Evolutionary conservation across 2,113 vertebrate species (phyloP).

Genomic region (Fukomys damarensis): DNA sequence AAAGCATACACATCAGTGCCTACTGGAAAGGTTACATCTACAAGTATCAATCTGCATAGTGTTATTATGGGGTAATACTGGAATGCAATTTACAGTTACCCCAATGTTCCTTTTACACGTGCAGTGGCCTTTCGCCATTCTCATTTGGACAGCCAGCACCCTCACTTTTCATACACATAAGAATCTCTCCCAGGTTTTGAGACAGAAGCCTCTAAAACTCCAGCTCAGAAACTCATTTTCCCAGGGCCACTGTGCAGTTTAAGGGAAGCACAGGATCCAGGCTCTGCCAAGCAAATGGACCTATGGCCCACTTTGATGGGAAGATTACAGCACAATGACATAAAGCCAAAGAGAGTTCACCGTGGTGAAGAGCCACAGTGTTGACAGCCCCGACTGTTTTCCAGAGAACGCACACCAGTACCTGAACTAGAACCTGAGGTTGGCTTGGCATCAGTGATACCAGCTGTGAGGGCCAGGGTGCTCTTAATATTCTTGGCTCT

Average conservation of each 20-base stretch:
- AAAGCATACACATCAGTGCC: background rate
- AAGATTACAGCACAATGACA: background rate
- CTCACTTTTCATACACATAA: background rate
- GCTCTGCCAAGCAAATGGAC: background rate
- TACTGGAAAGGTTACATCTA: constrained; percentile 32
- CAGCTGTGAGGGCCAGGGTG: background rate
- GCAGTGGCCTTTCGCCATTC: background rate
- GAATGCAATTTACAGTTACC: background rate
- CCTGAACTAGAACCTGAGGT: background rate
- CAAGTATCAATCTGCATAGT: constrained; percentile 15
- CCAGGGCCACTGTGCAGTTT: background rate
- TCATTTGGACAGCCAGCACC: background rate
- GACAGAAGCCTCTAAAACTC: background rate
- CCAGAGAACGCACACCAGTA: background rate
- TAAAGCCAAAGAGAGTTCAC: background rate
- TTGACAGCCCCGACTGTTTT: background rate
- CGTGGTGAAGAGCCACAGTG: background rate
- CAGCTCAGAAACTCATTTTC: background rate
- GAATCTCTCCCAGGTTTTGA: background rate
- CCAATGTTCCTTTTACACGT: background rate
- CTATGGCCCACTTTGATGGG: background rate
- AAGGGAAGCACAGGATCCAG: background rate
- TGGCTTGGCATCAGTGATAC: background rate
- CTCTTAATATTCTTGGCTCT: background rate
- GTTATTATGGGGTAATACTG: constrained; percentile 1